A percentile compares a stretch with the other conserved stretches of the same genome.
Conservation (phyloP, 2,797 vertebrate genomes). For the Sebastes diaconus region DNA sequence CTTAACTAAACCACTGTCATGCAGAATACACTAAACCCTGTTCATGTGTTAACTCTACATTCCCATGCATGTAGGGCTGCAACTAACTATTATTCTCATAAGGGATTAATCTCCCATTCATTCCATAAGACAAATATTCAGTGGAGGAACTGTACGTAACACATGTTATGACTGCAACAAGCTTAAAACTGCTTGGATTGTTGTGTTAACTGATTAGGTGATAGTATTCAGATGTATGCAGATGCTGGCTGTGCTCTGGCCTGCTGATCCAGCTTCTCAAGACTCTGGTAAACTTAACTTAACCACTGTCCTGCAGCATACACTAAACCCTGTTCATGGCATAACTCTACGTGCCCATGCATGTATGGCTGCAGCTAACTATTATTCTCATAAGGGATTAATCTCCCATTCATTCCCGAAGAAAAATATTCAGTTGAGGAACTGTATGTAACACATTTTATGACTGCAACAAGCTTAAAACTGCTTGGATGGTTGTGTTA, state of each 20-base stretch:
- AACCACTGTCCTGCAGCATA: neutral
- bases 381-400: too few species aligned
- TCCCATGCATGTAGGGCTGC: neutral
- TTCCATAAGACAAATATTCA: too few species aligned
- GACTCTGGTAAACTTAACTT: neutral
- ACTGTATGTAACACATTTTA: neutral
- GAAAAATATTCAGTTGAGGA: too few species aligned
- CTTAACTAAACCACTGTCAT: neutral
- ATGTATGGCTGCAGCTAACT: too few species aligned
- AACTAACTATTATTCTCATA: too few species aligned
- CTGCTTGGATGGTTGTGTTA: neutral
- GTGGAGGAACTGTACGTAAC: neutral
- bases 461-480: neutral
- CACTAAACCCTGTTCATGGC: neutral
- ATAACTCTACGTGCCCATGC: neutral
- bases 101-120: too few species aligned
- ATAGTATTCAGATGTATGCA: neutral
- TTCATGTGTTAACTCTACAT: neutral
- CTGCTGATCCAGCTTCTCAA: slow-evolving; percentile 65
- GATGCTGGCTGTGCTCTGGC: slow-evolving; percentile 2
- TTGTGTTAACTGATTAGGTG: neutral
- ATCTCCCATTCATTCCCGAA: too few species aligned
- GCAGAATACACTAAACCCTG: neutral
- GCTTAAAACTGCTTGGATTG: neutral
- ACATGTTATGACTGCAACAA: neutral